Evolutionary conservation across 2,113 vertebrate genomes (phyloP).

Genomic region (Clupea harengus): DNA sequence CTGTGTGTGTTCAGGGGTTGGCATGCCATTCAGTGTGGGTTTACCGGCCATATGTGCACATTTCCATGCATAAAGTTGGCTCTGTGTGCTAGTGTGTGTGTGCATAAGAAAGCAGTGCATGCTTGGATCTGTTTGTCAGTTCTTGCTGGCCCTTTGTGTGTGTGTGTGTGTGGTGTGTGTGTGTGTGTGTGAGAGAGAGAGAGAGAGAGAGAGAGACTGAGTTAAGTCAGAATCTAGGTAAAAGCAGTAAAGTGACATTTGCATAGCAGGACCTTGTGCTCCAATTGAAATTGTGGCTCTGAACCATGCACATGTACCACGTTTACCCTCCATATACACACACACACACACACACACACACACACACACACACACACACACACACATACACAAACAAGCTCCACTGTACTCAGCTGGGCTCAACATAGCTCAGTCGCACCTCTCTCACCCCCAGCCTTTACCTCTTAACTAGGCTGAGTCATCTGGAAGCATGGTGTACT

Average conservation of each 20-base stretch:
- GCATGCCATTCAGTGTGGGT: slow-evolving; percentile 40
- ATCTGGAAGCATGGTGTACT: background rate
- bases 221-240: background rate
- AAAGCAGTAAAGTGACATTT: background rate
- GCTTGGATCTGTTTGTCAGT: slow-evolving; percentile 15
- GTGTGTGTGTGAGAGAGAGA: background rate
- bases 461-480: background rate
- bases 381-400: background rate
- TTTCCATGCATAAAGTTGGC: slow-evolving; percentile 47
- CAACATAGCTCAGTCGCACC: background rate
- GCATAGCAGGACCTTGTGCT: background rate
- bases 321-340: background rate
- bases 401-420: slow-evolving; percentile 2
- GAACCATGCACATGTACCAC: background rate
- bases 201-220: too few relatives aligned
- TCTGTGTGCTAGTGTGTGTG: slow-evolving; percentile 26
- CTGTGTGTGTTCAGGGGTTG: slow-evolving; percentile 34
- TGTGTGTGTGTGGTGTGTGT: too few relatives aligned
- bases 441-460: background rate
- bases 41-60: slow-evolving; percentile 44
- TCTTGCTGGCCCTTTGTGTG: background rate
- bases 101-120: slow-evolving; percentile 13
- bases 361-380: too few relatives aligned
- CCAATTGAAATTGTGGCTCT: background rate
- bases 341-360: too few relatives aligned